Conservation (phyloP, 1,140 invertebrate genomes). For the Pogonognathellus flavescens region DNA sequence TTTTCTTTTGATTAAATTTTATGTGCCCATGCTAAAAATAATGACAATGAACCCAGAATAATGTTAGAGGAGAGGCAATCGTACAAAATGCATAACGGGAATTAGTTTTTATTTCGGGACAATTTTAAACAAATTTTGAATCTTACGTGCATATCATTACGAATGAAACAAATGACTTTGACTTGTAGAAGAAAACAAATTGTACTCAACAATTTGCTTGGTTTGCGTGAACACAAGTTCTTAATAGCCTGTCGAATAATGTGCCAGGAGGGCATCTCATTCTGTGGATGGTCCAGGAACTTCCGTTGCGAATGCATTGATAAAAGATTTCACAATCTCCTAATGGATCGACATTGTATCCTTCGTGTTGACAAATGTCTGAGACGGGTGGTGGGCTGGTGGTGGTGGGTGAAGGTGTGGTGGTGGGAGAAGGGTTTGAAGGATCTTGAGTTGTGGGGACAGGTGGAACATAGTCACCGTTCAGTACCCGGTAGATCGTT, state of each 20-base stretch:
- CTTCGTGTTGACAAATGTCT: constrained; percentile 57
- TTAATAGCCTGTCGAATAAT: constrained; percentile 66
- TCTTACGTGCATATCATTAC: background rate
- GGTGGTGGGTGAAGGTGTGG: background rate
- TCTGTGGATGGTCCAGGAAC: constrained; percentile 39
- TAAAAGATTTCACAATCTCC: constrained; percentile 65
- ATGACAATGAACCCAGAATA: too few species aligned
- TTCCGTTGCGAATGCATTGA: constrained; percentile 51
- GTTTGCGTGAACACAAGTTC: constrained; percentile 65
- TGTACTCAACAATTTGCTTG: constrained; percentile 55
- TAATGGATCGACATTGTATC: constrained; percentile 59
- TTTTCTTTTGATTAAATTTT: too few species aligned
- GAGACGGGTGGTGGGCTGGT: constrained; percentile 8
- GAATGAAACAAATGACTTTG: background rate
- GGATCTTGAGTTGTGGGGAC: constrained; percentile 38
- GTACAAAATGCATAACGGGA: too few species aligned
- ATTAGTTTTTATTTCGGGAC: background rate
- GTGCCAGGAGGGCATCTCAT: constrained; percentile 65
- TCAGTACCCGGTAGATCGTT: constrained; percentile 61
- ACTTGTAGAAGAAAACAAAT: background rate
- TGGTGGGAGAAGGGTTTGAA: background rate
- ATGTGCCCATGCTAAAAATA: too few species aligned
- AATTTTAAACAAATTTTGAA: background rate
- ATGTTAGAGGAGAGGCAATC: too few species aligned
- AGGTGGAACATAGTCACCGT: constrained; percentile 57